Evolutionary conservation across 2,113 vertebrate genomes (phyloP).

Genomic region (Danionella cerebrum): DNA sequence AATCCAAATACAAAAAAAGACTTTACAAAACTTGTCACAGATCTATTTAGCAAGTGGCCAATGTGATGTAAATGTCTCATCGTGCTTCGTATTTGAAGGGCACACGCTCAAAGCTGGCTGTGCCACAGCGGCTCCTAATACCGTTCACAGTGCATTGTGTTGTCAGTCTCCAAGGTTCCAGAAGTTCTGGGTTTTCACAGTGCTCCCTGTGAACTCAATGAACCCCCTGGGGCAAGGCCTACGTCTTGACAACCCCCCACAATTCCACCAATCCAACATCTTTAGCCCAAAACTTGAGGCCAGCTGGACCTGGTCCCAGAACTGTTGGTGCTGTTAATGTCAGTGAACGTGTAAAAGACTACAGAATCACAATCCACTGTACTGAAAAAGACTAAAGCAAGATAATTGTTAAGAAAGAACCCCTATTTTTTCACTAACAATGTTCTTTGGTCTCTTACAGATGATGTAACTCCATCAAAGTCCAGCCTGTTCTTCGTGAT

Average conservation of each 20-base stretch:
- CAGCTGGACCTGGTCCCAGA: conserved; percentile 60
- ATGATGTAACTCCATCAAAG: conserved; percentile 77
- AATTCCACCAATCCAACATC: conserved; percentile 14
- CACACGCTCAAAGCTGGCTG: conserved; percentile 54
- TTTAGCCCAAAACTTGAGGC: conserved; percentile 47
- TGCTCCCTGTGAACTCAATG: conserved; percentile 56
- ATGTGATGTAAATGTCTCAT: conserved; percentile 66
- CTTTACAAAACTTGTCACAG: conserved; percentile 6
- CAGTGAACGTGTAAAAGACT: conserved; percentile 18
- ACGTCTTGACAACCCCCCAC: conserved; percentile 27
- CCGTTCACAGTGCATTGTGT: conserved; percentile 60
- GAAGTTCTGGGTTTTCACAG: conserved; percentile 45
- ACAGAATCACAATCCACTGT: too few species aligned
- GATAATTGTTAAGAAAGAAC: background rate
- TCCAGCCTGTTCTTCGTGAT: conserved; percentile 86
- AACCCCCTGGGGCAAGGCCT: conserved; percentile 56
- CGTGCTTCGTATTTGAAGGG: conserved; percentile 55
- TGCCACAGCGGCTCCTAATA: conserved; percentile 52
- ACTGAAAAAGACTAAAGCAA: conserved; percentile 12
- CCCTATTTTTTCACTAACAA: background rate
- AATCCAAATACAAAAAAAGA: conserved; percentile 11
- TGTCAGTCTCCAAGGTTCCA: conserved; percentile 59
- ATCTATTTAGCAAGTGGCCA: conserved; percentile 52
- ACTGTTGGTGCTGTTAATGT: conserved; percentile 23
- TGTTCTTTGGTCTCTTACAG: conserved; percentile 56